Evolutionary conservation across 2,888 invertebrate species (phyloP), one percentile per base, ranked within the genome.

Genomic region (Harpagoxenus sublaevis): DNA sequence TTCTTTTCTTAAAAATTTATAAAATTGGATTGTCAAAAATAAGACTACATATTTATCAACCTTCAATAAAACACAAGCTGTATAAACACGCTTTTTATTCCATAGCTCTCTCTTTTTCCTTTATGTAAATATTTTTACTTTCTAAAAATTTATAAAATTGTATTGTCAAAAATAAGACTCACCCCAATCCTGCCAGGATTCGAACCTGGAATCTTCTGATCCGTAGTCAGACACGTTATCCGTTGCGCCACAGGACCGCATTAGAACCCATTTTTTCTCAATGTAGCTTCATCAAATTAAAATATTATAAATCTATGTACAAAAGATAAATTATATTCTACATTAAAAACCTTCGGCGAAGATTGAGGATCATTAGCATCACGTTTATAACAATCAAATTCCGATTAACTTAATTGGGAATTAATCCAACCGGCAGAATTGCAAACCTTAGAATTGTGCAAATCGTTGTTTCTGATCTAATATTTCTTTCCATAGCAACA

Each of bases 181-280:
- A 23, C 91, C 96, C 91, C 96, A 96, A 96, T 96, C 96, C 95
- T 96, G 96, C 96, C 96, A 96, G 96, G 96, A 96, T 96, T 96
- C 96, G 96, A 96, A 96, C 95, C 96, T 96, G 96, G 96, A 96
- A 96, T 96, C 96, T 96, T 96, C 96, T 96, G 96, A 96, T 96
- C 96, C 96, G 96, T 96, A 96, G 96, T 96, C 96, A 96, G 96
- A 96, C 96, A 96, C 96, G 96, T 96, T 96, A 96, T 96, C 93
- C 96, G 94, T 96, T 96, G 96, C 96, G 96, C 96, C 96, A 96
- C 96, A 96, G 95, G 96, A 96, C 96, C 96, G n/a, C 28, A 23
- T 35, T 18, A 39, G 12, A 28, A 10, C 0, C 1, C 1, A 2
- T 8, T 15, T 71, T 35, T 73, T 57, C 15, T 8, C 35, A 35